phyloP scores from a whole-genome alignment of 64 coral and sea anemone genomes.

The Actinia tenebrosa region DNA sequence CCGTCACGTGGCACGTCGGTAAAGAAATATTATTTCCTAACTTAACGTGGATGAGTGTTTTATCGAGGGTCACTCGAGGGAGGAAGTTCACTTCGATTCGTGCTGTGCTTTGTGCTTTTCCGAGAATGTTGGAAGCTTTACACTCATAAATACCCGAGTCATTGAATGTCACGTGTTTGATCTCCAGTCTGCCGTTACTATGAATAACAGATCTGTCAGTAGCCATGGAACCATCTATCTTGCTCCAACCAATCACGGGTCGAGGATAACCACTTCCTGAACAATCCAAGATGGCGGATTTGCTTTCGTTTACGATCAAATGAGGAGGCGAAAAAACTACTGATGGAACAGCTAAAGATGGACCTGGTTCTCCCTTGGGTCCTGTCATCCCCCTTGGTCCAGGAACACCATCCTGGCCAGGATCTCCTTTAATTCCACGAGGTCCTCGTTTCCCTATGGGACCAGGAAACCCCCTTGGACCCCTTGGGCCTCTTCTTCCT shows the following conservation, averaged over 20 bases:
- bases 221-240: background rate
- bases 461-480: background rate
- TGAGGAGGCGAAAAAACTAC: background rate
- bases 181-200: background rate
- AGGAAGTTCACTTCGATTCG: background rate
- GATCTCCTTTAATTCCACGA: background rate
- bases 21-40: background rate
- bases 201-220: background rate
- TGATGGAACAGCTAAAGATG: background rate
- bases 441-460: background rate
- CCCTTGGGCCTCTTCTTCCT: background rate
- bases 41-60: background rate
- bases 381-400: constrained; percentile 7
- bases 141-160: background rate
- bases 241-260: constrained; percentile 29
- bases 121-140: background rate
- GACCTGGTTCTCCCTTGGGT: constrained; percentile 27
- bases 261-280: constrained; percentile 37
- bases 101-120: background rate
- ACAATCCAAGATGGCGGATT: background rate
- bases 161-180: background rate
- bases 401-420: background rate
- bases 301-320: background rate
- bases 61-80: background rate
- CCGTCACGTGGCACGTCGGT: background rate